Conservation (phyloP, 2,113 vertebrate species). For the Callochromis pleurospilus region DNA sequence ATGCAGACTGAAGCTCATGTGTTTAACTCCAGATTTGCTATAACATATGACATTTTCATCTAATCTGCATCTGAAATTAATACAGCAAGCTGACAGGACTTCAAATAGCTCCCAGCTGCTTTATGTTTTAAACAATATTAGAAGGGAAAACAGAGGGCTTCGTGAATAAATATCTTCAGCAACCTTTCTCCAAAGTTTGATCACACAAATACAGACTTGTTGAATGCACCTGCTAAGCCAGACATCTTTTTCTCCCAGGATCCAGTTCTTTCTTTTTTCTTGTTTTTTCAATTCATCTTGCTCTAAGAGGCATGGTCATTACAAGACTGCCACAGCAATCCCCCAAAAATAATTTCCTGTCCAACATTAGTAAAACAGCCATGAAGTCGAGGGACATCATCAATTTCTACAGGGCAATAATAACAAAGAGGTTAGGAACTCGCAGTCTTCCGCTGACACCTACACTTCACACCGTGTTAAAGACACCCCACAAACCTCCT, state of each 20-base stretch:
- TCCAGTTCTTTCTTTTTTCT: not conserved
- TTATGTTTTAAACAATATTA: not conserved
- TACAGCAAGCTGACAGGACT: not conserved
- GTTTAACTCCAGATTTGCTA: conserved; percentile 1
- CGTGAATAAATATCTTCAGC: not conserved
- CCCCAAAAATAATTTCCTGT: conserved; percentile 44
- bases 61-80: conserved; percentile 30
- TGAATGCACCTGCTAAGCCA: not conserved
- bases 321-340: conserved; percentile 30
- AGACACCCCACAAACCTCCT: not conserved
- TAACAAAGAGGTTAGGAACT: conserved; percentile 47
- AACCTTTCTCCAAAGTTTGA: conserved; percentile 21
- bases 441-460: conserved; percentile 25
- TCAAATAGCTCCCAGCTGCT: not conserved
- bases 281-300: conserved; percentile 35
- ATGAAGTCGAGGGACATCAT: conserved; percentile 54
- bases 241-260: not conserved
- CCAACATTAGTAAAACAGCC: conserved; percentile 55
- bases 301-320: conserved; percentile 42
- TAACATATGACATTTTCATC: conserved; percentile 21
- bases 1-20: not conserved
- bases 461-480: conserved; percentile 49
- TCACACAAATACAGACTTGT: conserved; percentile 6
- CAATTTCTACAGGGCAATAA: conserved; percentile 60
- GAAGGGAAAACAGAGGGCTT: not conserved